phyloP scores from a whole-genome alignment of 1,140 invertebrate species.

The Pachypeltis micranthus region DNA sequence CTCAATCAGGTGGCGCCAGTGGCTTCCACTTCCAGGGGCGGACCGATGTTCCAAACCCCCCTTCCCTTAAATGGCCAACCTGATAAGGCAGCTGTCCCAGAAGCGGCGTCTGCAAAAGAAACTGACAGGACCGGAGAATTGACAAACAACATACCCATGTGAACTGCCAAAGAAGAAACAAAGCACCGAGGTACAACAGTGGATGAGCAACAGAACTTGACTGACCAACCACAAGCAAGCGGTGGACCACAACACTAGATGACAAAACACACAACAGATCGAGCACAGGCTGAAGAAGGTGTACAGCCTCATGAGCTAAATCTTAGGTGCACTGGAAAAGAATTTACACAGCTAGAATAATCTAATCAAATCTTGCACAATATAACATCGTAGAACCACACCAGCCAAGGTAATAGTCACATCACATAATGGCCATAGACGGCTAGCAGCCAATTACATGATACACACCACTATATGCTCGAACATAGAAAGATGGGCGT shows the following conservation, averaged over 20 bases:
- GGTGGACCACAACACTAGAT: too few relatives aligned
- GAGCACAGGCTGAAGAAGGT: too few relatives aligned
- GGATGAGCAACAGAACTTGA: not conserved
- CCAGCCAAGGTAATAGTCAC: constrained; percentile 3
- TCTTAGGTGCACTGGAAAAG: not conserved
- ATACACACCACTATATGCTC: not conserved
- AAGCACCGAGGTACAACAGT: not conserved
- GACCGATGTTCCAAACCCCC: too few relatives aligned
- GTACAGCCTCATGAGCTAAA: too few relatives aligned
- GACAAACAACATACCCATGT: not conserved
- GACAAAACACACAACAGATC: too few relatives aligned
- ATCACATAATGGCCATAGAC: not conserved
- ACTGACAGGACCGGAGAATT: not conserved
- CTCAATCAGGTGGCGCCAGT: too few relatives aligned
- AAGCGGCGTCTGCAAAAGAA: not conserved
- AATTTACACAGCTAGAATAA: not conserved
- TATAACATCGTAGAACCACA: constrained; percentile 3
- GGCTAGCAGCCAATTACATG: constrained; percentile 5
- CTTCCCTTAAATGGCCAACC: constrained; percentile 3
- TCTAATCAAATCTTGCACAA: not conserved
- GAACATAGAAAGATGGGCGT: not conserved
- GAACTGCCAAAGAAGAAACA: not conserved
- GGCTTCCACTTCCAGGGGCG: too few relatives aligned
- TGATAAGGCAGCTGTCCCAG: not conserved
- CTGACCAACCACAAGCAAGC: not conserved